These are phyloP conservation scores for Amblyopsis hoosieri DNA, from an alignment of 2,797 vertebrate species.

Conservation along the genomic window DNA sequence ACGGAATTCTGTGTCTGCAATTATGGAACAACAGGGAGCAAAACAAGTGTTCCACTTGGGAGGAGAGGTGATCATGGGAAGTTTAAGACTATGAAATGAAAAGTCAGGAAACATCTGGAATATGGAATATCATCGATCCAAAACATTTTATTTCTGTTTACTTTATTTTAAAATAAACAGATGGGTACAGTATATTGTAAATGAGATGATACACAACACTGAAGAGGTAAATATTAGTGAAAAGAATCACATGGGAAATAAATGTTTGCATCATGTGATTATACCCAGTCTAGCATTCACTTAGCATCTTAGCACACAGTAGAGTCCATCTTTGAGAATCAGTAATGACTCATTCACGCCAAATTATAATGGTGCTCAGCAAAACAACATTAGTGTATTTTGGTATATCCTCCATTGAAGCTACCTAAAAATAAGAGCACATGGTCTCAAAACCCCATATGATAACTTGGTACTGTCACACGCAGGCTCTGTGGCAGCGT, in stretches of 20 bases:
- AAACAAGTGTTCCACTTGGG: conserved; percentile 53
- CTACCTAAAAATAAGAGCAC: conserved; percentile 38
- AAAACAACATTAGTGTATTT: conserved; percentile 40
- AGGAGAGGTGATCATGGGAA: conserved; percentile 15
- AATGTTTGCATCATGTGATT: conserved; percentile 58
- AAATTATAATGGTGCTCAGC: conserved; percentile 56
- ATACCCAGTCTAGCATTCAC: conserved; percentile 53
- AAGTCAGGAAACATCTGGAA: conserved; percentile 41
- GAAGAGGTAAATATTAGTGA: conserved; percentile 73
- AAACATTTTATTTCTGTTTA: conserved; percentile 64
- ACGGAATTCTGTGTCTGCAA: conserved; percentile 72
- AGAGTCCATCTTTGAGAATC: conserved; percentile 63
- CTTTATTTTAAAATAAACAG: conserved; percentile 80
- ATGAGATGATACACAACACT: conserved; percentile 73
- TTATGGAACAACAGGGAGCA: conserved; percentile 74
- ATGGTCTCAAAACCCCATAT: background rate
- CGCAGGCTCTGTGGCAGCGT: conserved; percentile 7
- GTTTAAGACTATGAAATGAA: conserved; percentile 42
- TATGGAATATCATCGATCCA: conserved; percentile 29
- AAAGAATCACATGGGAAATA: conserved; percentile 67
- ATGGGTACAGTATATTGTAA: conserved; percentile 64
- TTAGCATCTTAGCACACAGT: conserved; percentile 68
- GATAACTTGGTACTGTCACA: too few species aligned
- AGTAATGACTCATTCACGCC: conserved; percentile 59
- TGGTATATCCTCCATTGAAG: conserved; percentile 65